Evolutionary conservation across 92 coral and sea anemone species (phyloP).

Genomic region (Zoanthus solanderi): DNA sequence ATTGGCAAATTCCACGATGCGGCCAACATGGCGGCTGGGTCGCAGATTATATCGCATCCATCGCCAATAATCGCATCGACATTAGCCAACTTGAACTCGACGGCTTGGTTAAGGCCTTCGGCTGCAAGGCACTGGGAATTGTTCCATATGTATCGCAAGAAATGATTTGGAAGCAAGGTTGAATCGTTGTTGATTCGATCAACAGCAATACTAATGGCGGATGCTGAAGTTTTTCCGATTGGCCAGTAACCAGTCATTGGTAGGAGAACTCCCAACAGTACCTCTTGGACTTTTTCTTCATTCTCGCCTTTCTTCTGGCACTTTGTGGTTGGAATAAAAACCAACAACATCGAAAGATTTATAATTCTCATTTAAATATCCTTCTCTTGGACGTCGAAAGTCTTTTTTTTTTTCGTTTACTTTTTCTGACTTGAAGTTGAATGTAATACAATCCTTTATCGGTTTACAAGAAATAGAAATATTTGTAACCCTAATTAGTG

Average conservation of each 20-base stretch:
- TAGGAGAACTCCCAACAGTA: constrained; percentile 76
- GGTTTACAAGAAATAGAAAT: too few relatives aligned
- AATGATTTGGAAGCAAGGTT: constrained; percentile 75
- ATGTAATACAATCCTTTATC: too few relatives aligned
- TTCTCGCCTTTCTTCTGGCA: too few relatives aligned
- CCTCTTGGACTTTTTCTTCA: constrained; percentile 36
- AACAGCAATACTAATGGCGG: constrained; percentile 85
- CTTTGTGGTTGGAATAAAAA: too few relatives aligned
- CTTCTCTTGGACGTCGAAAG: too few relatives aligned
- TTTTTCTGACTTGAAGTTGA: too few relatives aligned
- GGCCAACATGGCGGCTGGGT: constrained; percentile 82
- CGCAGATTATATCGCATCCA: constrained; percentile 85
- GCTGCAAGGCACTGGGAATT: constrained; percentile 84
- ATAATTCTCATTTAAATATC: too few relatives aligned
- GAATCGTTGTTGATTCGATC: constrained; percentile 75
- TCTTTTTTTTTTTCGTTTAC: too few relatives aligned
- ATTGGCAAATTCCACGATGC: constrained; percentile 90
- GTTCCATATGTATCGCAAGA: constrained; percentile 84
- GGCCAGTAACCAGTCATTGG: constrained; percentile 96
- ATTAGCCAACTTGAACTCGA: constrained; percentile 76
- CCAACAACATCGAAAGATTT: too few relatives aligned
- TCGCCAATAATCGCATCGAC: constrained; percentile 89
- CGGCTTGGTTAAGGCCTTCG: constrained; percentile 86
- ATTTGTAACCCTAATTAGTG: too few relatives aligned
- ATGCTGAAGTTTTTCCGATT: constrained; percentile 86